A percentile compares a stretch with the other conserved stretches of the same genome.
These are phyloP conservation scores for Sporophila hypoxantha DNA, from an alignment of 2,113 vertebrate species.

Conservation along the genomic window DNA sequence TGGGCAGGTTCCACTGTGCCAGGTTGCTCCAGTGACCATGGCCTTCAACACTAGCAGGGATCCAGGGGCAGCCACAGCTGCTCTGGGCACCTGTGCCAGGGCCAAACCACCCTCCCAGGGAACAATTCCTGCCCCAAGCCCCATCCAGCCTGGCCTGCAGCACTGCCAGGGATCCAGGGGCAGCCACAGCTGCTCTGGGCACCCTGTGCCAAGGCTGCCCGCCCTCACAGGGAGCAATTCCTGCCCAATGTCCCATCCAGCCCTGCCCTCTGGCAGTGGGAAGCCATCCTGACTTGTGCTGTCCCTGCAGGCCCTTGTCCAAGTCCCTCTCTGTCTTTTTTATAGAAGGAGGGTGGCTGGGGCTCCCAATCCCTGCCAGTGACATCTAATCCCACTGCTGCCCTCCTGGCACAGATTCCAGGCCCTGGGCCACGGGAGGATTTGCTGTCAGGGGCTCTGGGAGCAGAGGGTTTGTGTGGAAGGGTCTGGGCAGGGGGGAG, in stretches of 20 bases:
- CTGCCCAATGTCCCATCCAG: rapidly evolving
- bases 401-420: neutral
- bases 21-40: neutral
- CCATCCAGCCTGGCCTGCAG: too few species aligned
- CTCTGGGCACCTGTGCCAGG: too few species aligned
- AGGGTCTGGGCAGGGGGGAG: neutral
- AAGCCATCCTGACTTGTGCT: neutral
- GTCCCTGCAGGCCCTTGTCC: neutral
- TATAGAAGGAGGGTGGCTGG: neutral
- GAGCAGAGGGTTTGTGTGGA: neutral
- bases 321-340: neutral
- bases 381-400: constrained; percentile 22
- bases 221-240: neutral
- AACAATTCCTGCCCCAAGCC: too few species aligned
- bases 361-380: neutral
- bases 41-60: neutral
- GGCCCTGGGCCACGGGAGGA: neutral
- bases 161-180: neutral
- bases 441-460: neutral
- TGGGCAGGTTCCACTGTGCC: neutral
- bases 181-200: neutral
- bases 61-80: too few species aligned
- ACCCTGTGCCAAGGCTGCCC: neutral
- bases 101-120: too few species aligned
- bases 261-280: neutral